Percentiles rank a stretch among this genome's conserved stretches.
These are phyloP conservation scores for Pungitius pungitius DNA, from an alignment of 2,113 vertebrate genomes.

Conservation along the genomic window DNA sequence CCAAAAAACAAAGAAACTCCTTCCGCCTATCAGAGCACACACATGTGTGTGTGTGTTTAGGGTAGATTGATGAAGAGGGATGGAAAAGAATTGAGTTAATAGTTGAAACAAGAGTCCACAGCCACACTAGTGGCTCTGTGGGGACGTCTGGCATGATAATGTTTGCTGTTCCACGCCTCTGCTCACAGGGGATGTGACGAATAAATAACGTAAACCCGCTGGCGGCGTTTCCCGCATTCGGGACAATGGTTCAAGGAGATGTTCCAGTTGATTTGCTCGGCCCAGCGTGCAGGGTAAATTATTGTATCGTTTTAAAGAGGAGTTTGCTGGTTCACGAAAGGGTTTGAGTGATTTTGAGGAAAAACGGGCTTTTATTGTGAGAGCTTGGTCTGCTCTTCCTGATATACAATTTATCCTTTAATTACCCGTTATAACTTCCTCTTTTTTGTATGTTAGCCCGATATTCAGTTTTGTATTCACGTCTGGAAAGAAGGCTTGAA, in stretches of 20 bases:
- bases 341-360: background rate
- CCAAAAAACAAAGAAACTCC: constrained; percentile 68
- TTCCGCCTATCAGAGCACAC: constrained; percentile 43
- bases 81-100: background rate
- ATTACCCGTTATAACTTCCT: too few relatives aligned
- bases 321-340: background rate
- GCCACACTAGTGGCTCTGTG: background rate
- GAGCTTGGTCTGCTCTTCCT: too few relatives aligned
- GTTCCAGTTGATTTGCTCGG: background rate
- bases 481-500: too few relatives aligned
- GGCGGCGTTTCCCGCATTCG: background rate
- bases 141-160: background rate
- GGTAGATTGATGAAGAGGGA: constrained; percentile 1
- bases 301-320: background rate
- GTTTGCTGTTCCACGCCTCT: background rate
- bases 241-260: background rate
- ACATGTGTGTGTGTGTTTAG: background rate
- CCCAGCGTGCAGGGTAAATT: background rate
- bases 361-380: too few relatives aligned
- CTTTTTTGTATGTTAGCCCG: too few relatives aligned
- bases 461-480: too few relatives aligned
- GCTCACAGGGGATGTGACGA: background rate
- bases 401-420: too few relatives aligned
- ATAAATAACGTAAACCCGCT: background rate
- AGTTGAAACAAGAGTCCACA: background rate